A percentile compares a stretch with the other conserved stretches of the same genome.
phyloP scores from a whole-genome alignment of 2,113 vertebrate species.

The Microtus pennsylvanicus region DNA sequence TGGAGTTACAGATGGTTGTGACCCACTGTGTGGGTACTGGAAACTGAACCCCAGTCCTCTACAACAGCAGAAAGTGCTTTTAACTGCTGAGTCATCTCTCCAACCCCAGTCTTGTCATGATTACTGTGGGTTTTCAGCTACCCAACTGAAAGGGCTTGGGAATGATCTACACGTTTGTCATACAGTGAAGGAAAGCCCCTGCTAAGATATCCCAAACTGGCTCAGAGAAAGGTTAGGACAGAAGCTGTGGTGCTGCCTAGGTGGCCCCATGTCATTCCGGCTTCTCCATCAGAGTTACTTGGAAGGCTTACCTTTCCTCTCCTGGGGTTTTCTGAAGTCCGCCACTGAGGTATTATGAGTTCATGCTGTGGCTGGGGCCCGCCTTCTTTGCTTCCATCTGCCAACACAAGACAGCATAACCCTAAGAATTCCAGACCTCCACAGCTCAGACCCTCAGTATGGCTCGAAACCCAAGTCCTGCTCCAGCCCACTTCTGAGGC shows the following conservation, averaged over 20 bases:
- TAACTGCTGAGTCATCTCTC: background rate
- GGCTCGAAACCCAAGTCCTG: background rate
- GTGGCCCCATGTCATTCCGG: background rate
- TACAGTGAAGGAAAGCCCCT: background rate
- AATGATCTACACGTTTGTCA: constrained; percentile 1
- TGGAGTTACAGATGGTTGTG: background rate
- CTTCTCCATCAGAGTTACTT: background rate
- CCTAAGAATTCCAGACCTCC: constrained; percentile 7
- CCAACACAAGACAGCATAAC: constrained; percentile 47
- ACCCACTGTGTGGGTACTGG: background rate
- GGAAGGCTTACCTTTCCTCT: constrained; percentile 81
- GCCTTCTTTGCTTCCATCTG: constrained; percentile 71
- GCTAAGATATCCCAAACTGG: background rate
- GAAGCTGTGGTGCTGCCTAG: background rate
- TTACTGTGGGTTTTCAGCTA: constrained; percentile 57
- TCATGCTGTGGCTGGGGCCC: constrained; percentile 84
- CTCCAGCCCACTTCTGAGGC: background rate
- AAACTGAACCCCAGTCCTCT: background rate
- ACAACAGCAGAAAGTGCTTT: background rate
- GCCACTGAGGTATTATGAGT: constrained; percentile 90
- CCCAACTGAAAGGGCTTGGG: constrained; percentile 33
- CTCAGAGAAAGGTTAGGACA: background rate
- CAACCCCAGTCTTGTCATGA: background rate
- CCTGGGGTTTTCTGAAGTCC: constrained; percentile 77
- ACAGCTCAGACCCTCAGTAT: background rate